Evolutionary conservation across 1,140 invertebrate genomes (phyloP).

Genomic region (Chrysomallon squamiferum): DNA sequence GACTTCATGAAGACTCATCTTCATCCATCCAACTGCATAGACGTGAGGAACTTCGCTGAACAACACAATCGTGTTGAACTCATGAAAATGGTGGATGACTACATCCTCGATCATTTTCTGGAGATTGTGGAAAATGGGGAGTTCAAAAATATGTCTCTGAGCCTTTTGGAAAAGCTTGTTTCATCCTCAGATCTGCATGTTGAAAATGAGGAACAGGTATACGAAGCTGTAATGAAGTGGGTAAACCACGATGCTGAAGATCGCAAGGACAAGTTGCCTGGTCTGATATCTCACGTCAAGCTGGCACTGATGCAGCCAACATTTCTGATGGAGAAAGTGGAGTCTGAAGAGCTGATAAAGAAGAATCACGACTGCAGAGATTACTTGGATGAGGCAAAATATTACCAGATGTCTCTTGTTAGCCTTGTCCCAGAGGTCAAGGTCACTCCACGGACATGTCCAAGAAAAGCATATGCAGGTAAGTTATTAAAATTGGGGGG

Average conservation of each 20-base stretch:
- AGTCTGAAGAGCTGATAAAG: slow-evolving; percentile 53
- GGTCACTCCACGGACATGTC: slow-evolving; percentile 53
- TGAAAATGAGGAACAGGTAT: slow-evolving; percentile 55
- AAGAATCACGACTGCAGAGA: slow-evolving; percentile 59
- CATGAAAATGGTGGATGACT: slow-evolving; percentile 55
- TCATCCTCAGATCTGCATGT: slow-evolving; percentile 54
- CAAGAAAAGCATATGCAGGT: slow-evolving; percentile 64
- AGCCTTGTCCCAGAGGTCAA: slow-evolving; percentile 46
- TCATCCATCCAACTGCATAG: slow-evolving; percentile 60
- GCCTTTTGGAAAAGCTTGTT: slow-evolving; percentile 42
- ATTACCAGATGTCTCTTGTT: slow-evolving; percentile 60
- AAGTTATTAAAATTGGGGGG: slow-evolving; percentile 9
- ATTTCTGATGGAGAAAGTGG: slow-evolving; percentile 58
- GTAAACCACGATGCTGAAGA: slow-evolving; percentile 42
- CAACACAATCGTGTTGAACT: slow-evolving; percentile 57
- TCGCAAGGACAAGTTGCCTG: slow-evolving; percentile 41
- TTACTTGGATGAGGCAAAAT: slow-evolving; percentile 59
- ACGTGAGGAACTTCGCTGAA: slow-evolving; percentile 59
- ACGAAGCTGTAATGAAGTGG: slow-evolving; percentile 60
- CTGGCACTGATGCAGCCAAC: slow-evolving; percentile 54
- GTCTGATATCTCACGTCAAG: slow-evolving; percentile 55
- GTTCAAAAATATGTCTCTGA: slow-evolving; percentile 46
- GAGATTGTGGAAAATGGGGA: slow-evolving; percentile 54
- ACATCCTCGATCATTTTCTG: slow-evolving; percentile 57
- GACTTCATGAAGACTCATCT: slow-evolving; percentile 62